Evolutionary conservation across 2,888 invertebrate species (phyloP).

Genomic region (Orchesellides sinensis): DNA sequence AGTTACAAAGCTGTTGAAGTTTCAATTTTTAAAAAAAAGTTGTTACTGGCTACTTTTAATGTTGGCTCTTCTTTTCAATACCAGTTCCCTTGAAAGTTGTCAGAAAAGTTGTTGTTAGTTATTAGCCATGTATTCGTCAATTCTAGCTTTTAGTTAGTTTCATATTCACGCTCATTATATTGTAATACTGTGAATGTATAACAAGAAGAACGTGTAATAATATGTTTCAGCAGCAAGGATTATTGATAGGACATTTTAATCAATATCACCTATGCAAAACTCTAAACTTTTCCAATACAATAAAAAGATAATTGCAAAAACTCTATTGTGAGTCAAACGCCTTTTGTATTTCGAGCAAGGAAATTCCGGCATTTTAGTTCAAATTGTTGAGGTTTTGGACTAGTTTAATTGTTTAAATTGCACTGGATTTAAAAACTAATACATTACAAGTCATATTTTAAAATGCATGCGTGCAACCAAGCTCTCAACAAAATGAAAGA

Average conservation of each 20-base stretch:
- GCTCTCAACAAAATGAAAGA: not conserved
- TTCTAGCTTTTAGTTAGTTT: not conserved
- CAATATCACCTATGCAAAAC: not conserved
- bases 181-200: not conserved
- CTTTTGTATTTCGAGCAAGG: no score
- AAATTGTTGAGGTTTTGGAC: no score
- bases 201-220: not conserved
- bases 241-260: not conserved
- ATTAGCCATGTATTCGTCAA: not conserved
- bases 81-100: constrained; percentile 65
- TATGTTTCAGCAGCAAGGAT: not conserved
- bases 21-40: constrained; percentile 26
- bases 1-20: not conserved
- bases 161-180: not conserved
- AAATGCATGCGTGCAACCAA: not conserved
- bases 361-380: no score
- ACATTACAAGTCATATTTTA: no score
- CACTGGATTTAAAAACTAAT: no score
- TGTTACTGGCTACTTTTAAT: constrained; percentile 48
- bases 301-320: no score
- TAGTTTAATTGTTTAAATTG: no score
- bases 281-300: no score
- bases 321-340: no score
- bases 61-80: constrained; percentile 53
- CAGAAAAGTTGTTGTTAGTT: constrained; percentile 51